Evolutionary conservation across 2,888 invertebrate species (phyloP).

Genomic region (Aquatica leii): DNA sequence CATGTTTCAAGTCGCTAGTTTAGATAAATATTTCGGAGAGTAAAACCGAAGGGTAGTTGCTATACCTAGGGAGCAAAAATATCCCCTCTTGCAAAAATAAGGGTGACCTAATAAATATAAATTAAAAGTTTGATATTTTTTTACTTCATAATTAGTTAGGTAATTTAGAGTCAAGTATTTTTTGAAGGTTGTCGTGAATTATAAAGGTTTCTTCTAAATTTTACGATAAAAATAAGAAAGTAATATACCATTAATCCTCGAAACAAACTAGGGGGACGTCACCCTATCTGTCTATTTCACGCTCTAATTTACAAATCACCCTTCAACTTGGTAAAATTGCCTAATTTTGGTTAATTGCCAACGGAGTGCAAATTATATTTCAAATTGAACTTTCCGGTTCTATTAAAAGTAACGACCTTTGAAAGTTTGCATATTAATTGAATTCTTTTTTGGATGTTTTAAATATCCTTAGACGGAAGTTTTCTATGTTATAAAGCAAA

Average conservation of each 20-base stretch:
- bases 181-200: too few species aligned
- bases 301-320: slow-evolving; percentile 38
- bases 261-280: slow-evolving; percentile 29
- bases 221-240: too few species aligned
- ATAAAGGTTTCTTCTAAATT: too few species aligned
- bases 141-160: neutral
- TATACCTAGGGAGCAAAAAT: slow-evolving; percentile 26
- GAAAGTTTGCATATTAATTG: too few species aligned
- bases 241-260: slow-evolving; percentile 13
- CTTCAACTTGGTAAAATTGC: slow-evolving; percentile 18
- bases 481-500: too few species aligned
- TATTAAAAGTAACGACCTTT: too few species aligned
- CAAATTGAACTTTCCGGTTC: too few species aligned
- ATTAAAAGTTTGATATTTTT: slow-evolving; percentile 10
- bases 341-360: slow-evolving; percentile 25
- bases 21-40: slow-evolving; percentile 33
- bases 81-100: slow-evolving; percentile 23
- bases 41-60: slow-evolving; percentile 26
- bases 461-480: too few species aligned
- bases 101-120: slow-evolving; percentile 37
- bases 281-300: slow-evolving; percentile 39
- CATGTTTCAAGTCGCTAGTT: slow-evolving; percentile 44
- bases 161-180: too few species aligned
- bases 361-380: slow-evolving; percentile 2
- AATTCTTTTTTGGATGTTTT: too few species aligned